Conservation (phyloP, 1,140 invertebrate genomes). For the Cardiocondyla obscurior region DNA sequence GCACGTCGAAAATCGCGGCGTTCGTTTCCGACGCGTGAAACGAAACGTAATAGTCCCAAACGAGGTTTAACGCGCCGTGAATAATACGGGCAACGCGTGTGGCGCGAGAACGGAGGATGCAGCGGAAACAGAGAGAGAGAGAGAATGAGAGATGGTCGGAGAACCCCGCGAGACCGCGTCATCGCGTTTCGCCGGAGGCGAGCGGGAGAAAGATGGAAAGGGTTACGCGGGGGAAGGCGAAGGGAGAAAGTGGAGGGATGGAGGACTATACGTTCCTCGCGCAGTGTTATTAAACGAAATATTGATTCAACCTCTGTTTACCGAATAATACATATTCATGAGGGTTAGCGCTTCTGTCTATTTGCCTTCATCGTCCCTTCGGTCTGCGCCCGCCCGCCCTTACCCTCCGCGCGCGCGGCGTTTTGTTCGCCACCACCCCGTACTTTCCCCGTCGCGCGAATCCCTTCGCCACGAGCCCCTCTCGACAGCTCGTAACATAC, state of each 20-base stretch:
- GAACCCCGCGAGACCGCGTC: constrained; percentile 8
- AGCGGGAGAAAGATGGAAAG: constrained; percentile 37
- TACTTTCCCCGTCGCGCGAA: constrained; percentile 14
- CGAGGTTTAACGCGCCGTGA: constrained; percentile 78
- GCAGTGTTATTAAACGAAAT: constrained; percentile 84
- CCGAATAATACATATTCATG: constrained; percentile 84
- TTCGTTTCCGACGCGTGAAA: constrained; percentile 55
- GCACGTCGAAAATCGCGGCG: constrained; percentile 35
- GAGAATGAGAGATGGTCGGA: background rate
- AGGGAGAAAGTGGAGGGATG: constrained; percentile 7
- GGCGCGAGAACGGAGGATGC: constrained; percentile 25
- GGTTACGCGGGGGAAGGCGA: constrained; percentile 1
- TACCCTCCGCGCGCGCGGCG: background rate
- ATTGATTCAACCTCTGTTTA: constrained; percentile 84
- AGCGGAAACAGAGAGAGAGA: background rate
- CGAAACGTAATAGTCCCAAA: constrained; percentile 77
- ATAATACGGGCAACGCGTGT: constrained; percentile 72
- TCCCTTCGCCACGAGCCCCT: constrained; percentile 19
- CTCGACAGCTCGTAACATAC: constrained; percentile 28
- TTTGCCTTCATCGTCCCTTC: constrained; percentile 74
- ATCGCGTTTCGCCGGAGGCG: constrained; percentile 28
- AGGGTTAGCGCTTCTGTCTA: constrained; percentile 77
- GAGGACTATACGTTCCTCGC: constrained; percentile 59
- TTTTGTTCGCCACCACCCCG: constrained; percentile 13
- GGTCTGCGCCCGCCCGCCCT: constrained; percentile 35